Conservation (phyloP, 2,888 invertebrate genomes). For the Cantharis lateralis region DNA sequence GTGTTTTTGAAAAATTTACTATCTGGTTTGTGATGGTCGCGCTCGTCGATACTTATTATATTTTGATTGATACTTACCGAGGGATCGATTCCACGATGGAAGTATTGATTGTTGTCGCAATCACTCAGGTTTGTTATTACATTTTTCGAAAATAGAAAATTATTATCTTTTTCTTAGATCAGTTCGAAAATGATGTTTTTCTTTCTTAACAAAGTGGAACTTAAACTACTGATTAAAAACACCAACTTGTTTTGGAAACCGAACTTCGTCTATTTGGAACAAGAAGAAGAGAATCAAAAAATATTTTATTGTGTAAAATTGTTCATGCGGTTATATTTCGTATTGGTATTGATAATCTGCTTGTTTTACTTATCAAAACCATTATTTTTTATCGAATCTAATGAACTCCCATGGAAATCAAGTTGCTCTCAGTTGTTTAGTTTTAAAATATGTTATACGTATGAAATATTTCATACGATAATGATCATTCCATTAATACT, state of each 20-base stretch:
- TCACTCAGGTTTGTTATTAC: not conserved
- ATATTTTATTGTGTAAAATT: not conserved
- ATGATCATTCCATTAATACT: not conserved
- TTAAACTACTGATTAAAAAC: not conserved
- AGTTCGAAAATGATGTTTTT: not conserved
- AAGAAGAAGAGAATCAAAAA: not conserved
- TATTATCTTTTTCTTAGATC: not conserved
- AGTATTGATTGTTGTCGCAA: not conserved
- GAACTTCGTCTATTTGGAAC: not conserved
- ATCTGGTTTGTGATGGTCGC: accelerated
- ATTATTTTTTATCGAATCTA: not conserved
- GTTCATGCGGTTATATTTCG: not conserved
- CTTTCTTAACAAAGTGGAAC: not conserved
- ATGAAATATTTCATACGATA: not conserved
- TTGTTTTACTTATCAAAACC: not conserved
- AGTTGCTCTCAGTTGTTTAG: not conserved
- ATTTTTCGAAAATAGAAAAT: not conserved
- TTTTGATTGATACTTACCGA: not conserved
- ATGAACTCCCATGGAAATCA: not conserved
- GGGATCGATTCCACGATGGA: not conserved
- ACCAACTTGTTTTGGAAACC: not conserved
- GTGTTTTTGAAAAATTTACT: not conserved
- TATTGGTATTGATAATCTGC: not conserved
- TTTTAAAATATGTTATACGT: not conserved
- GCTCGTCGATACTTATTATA: not conserved